Percentiles rank a stretch among this genome's conserved stretches.
These are phyloP conservation scores for Noctilio leporinus DNA, from an alignment of 2,113 vertebrate species.

Conservation along the genomic window DNA sequence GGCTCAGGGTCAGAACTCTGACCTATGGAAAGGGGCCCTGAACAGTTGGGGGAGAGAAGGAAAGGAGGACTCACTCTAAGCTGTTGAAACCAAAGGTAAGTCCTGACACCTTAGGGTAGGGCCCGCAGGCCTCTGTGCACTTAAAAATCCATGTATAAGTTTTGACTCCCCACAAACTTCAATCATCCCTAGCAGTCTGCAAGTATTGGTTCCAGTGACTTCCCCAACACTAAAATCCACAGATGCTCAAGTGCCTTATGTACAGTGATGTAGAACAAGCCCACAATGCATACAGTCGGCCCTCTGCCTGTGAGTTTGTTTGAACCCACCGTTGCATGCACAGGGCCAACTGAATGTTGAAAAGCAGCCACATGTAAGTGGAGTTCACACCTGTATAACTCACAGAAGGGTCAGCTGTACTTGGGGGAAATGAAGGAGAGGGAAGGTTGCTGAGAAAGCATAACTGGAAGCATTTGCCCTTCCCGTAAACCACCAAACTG, in stretches of 20 bases:
- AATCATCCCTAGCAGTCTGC: background rate
- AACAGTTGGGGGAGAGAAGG: background rate
- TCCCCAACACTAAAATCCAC: background rate
- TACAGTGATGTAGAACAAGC: background rate
- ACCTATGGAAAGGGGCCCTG: background rate
- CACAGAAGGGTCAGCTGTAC: too few relatives aligned
- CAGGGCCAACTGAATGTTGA: background rate
- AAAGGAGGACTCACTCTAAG: background rate
- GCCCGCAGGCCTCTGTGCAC: background rate
- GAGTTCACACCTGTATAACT: background rate
- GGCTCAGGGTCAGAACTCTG: accelerated
- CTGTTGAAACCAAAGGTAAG: background rate
- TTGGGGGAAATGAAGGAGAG: too few relatives aligned
- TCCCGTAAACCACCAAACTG: background rate
- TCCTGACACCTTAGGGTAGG: background rate
- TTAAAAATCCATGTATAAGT: background rate
- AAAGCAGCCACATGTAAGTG: background rate
- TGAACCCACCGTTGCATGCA: accelerated
- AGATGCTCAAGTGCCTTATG: background rate
- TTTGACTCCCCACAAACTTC: background rate
- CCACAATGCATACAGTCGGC: background rate
- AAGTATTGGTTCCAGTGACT: background rate
- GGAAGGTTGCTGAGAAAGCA: background rate
- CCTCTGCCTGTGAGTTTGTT: background rate
- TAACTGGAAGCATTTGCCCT: background rate